These are phyloP conservation scores for Acyrthosiphon pisum DNA, from an alignment of 1,140 invertebrate species.

Conservation along the genomic window DNA sequence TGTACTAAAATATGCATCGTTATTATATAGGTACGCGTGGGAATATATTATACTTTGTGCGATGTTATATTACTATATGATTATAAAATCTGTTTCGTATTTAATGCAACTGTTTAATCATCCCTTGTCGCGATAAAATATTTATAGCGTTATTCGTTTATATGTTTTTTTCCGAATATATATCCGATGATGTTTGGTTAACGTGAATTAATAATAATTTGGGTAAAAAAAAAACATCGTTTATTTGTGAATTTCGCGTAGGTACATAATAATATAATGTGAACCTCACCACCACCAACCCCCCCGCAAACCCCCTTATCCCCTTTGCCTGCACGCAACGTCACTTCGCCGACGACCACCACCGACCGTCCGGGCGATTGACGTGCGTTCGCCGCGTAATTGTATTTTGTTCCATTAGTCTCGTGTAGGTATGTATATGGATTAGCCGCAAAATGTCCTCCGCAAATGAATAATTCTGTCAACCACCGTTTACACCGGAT, in stretches of 20 bases:
- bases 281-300: no score
- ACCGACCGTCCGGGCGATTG: neutral
- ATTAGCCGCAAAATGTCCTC: constrained; percentile 43
- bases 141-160: neutral
- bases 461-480: constrained; percentile 43
- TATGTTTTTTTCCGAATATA: neutral
- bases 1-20: neutral
- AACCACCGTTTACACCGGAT: neutral
- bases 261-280: no score
- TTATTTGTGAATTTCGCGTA: neutral
- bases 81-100: neutral
- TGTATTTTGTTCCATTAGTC: constrained; percentile 34
- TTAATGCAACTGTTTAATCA: neutral
- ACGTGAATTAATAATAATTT: neutral
- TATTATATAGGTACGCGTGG: no score
- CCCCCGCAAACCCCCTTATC: neutral
- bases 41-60: neutral
- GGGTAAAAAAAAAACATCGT: neutral
- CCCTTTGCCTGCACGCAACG: neutral
- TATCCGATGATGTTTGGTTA: neutral
- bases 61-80: neutral
- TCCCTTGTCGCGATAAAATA: neutral
- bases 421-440: neutral
- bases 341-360: neutral
- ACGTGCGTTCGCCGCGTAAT: constrained; percentile 28